Percentiles rank a stretch among this genome's conserved stretches.
phyloP scores from a whole-genome alignment of 2,797 vertebrate species.

The Hoplostethus atlanticus region DNA sequence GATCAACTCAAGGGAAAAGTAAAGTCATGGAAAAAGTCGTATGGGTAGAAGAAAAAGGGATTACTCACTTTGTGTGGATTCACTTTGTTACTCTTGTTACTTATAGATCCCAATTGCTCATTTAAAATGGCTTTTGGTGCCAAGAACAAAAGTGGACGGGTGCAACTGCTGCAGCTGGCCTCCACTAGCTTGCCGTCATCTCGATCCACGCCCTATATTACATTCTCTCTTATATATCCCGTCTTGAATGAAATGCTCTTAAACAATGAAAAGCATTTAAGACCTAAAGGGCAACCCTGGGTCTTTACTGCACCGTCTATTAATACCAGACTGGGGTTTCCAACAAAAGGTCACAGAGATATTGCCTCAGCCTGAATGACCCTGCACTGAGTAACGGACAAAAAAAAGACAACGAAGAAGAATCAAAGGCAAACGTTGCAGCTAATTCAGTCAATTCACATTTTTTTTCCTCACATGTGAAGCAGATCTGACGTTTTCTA shows the following conservation, averaged over 20 bases:
- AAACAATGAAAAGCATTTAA: neutral
- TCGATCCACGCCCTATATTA: neutral
- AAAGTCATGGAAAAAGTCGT: constrained; percentile 1
- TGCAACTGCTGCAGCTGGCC: neutral
- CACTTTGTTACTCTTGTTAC: neutral
- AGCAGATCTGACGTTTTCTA: too few relatives aligned
- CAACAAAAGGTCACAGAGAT: constrained; percentile 54
- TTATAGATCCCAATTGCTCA: neutral
- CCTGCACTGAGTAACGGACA: constrained; percentile 2
- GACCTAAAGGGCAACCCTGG: neutral
- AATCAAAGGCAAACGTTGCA: too few relatives aligned
- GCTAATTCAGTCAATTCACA: too few relatives aligned
- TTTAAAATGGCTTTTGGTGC: neutral
- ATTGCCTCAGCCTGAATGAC: constrained; percentile 34
- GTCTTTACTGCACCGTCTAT: constrained; percentile 32
- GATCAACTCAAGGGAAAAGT: neutral
- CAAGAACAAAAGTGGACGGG: neutral
- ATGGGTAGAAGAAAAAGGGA: neutral
- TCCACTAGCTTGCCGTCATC: neutral
- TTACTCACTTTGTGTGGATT: constrained; percentile 19
- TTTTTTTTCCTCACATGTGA: too few relatives aligned
- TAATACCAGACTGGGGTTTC: constrained; percentile 13
- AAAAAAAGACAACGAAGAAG: too few relatives aligned
- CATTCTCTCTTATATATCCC: neutral
- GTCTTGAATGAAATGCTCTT: neutral